Conservation (phyloP, 2,113 vertebrate genomes). For the Antechinus stuartii region DNA sequence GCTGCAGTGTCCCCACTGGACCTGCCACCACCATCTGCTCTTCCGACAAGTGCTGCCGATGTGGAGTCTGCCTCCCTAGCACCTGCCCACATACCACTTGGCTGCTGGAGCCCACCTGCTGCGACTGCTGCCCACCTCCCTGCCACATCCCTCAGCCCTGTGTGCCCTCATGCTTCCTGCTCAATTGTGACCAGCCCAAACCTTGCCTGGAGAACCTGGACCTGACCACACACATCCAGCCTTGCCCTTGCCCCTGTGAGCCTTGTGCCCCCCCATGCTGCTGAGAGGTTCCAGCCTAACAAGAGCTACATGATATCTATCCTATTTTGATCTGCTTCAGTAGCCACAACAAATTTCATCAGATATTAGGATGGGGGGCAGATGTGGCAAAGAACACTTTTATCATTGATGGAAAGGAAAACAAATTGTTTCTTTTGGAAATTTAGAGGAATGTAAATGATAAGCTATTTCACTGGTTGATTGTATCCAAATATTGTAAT, state of each 20-base stretch:
- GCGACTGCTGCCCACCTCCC: constrained; percentile 75
- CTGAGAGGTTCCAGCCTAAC: background rate
- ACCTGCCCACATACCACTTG: constrained; percentile 75
- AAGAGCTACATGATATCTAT: background rate
- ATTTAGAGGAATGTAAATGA: background rate
- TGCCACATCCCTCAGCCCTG: constrained; percentile 78
- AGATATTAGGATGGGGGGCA: background rate
- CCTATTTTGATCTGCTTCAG: background rate
- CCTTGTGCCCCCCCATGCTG: constrained; percentile 66
- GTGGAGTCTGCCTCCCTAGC: constrained; percentile 79
- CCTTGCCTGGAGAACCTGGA: constrained; percentile 69
- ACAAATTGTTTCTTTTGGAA: background rate
- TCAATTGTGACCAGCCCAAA: constrained; percentile 70
- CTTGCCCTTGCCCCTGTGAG: constrained; percentile 40
- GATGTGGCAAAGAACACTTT: background rate
- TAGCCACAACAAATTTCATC: background rate
- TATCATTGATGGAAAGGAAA: constrained; percentile 9
- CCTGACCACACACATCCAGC: constrained; percentile 71
- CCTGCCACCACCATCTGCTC: constrained; percentile 74
- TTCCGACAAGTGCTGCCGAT: constrained; percentile 61
- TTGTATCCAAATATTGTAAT: constrained; percentile 24
- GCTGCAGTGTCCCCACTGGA: constrained; percentile 70
- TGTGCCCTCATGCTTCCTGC: constrained; percentile 79
- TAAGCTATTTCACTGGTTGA: constrained; percentile 4
- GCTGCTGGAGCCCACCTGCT: constrained; percentile 75